Conservation (phyloP, 1,140 invertebrate species). For the Leptestheria dahalacensis region DNA sequence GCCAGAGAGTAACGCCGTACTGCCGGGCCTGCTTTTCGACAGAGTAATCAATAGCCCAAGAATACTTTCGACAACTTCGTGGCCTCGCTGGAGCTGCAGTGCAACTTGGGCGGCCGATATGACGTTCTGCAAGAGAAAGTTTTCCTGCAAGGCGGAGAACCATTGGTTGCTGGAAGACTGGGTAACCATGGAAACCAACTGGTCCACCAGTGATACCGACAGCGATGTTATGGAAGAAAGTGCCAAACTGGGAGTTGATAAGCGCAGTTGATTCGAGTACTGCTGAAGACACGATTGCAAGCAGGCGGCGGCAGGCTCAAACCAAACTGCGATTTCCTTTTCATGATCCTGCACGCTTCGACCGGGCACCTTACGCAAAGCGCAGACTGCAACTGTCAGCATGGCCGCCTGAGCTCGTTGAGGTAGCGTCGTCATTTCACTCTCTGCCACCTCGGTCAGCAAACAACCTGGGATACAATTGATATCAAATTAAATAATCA, state of each 20-base stretch:
- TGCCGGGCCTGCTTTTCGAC: neutral
- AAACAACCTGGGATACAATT: neutral
- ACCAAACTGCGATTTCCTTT: neutral
- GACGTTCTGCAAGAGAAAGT: neutral
- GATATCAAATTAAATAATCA: neutral
- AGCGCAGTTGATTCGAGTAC: neutral
- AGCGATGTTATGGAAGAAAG: neutral
- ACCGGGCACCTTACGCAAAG: neutral
- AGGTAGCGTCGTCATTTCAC: neutral
- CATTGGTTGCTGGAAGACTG: neutral
- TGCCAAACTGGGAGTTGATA: neutral
- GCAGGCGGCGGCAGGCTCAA: neutral
- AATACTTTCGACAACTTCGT: neutral
- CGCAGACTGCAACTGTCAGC: neutral
- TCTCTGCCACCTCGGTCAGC: neutral
- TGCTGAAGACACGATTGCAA: neutral
- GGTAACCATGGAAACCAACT: neutral
- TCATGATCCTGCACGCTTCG: too few species aligned
- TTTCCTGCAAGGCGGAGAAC: conserved; percentile 3
- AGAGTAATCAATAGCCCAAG: neutral
- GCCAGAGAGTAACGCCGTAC: neutral
- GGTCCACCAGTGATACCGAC: neutral
- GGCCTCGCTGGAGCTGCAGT: neutral
- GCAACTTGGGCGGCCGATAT: neutral
- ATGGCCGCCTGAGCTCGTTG: neutral